Evolutionary conservation across 2,797 vertebrate genomes (phyloP).

Genomic region (Cephalopachus bancanus): DNA sequence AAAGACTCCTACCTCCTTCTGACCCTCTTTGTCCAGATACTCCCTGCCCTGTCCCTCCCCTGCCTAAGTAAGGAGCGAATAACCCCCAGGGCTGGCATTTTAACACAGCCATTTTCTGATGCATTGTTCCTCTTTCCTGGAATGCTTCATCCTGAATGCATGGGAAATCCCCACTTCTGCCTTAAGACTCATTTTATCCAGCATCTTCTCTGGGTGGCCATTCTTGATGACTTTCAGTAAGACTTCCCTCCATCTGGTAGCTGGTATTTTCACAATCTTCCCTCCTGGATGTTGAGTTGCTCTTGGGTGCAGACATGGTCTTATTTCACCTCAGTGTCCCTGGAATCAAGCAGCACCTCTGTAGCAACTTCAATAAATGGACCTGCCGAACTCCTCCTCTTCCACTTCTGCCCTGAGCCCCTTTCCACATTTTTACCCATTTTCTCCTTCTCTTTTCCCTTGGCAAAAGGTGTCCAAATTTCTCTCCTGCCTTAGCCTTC

Average conservation of each 20-base stretch:
- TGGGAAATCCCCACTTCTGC: too few relatives aligned
- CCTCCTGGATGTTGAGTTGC: neutral
- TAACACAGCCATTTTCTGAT: neutral
- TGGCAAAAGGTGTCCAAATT: neutral
- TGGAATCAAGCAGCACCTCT: neutral
- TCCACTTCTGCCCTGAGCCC: neutral
- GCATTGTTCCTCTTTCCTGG: too few relatives aligned
- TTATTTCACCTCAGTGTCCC: neutral
- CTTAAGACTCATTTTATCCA: too few relatives aligned
- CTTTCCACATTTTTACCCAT: too few relatives aligned
- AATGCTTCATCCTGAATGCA: too few relatives aligned
- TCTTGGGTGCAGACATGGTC: rapidly evolving
- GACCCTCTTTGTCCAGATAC: neutral
- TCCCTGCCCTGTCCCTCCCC: neutral
- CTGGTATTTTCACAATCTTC: neutral
- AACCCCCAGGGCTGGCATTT: neutral
- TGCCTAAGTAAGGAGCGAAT: rapidly evolving
- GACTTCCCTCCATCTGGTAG: too few relatives aligned
- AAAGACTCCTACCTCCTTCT: neutral
- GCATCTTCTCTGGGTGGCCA: too few relatives aligned
- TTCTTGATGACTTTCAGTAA: neutral
- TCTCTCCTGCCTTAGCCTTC: neutral
- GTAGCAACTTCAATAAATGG: neutral
- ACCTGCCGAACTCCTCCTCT: neutral
- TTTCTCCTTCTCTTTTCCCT: neutral